A percentile compares a stretch with the other conserved stretches of the same genome.
These are phyloP conservation scores for Pseudeuparius sepicola DNA, from an alignment of 2,888 invertebrate species.

Conservation along the genomic window DNA sequence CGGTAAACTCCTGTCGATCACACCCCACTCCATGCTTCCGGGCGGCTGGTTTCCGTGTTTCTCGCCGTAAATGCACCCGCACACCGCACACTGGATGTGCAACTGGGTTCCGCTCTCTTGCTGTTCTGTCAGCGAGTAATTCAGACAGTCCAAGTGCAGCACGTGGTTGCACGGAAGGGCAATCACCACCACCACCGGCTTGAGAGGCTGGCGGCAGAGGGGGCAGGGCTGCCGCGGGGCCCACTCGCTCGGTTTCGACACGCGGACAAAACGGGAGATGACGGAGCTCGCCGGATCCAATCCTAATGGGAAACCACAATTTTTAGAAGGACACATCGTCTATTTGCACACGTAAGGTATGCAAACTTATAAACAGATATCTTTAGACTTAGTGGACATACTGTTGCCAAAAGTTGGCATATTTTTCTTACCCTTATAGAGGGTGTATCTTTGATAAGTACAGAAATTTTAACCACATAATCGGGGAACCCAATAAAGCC, in stretches of 20 bases:
- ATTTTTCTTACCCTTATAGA: too few species aligned
- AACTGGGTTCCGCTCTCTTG: conserved; percentile 43
- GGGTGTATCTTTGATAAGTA: too few species aligned
- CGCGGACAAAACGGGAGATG: conserved; percentile 59
- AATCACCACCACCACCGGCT: conserved; percentile 47
- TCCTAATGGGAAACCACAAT: conserved; percentile 28
- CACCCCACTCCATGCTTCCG: conserved; percentile 74
- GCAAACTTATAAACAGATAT: neutral
- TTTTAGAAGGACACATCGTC: neutral
- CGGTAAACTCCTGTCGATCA: conserved; percentile 58
- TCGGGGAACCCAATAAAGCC: too few species aligned
- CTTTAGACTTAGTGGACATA: too few species aligned
- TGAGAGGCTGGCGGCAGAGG: conserved; percentile 52
- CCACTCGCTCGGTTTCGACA: conserved; percentile 53
- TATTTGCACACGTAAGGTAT: neutral
- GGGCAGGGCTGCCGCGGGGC: conserved; percentile 66
- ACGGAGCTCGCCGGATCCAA: conserved; percentile 49
- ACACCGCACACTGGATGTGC: conserved; percentile 78
- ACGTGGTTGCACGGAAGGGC: conserved; percentile 68
- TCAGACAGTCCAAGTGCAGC: conserved; percentile 71
- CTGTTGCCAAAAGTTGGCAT: too few species aligned
- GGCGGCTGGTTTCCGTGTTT: conserved; percentile 70
- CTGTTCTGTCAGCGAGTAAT: conserved; percentile 60
- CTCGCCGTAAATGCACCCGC: conserved; percentile 76
- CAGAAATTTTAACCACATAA: too few species aligned